Evolutionary conservation across 2,113 vertebrate species (phyloP).

Genomic region (Pelobates fuscus): DNA sequence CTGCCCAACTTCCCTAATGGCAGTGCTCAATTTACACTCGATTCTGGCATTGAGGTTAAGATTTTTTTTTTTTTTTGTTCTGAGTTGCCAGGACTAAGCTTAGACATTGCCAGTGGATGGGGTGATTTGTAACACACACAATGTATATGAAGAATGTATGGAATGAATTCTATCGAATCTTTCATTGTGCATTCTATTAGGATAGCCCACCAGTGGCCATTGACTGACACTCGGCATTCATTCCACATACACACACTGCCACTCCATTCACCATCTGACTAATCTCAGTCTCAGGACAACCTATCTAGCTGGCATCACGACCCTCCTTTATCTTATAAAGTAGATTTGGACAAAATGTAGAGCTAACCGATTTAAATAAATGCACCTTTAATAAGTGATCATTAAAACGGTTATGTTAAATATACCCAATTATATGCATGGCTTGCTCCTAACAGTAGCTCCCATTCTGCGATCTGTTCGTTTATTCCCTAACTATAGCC

Average conservation of each 20-base stretch:
- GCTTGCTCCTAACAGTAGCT: conserved; percentile 74
- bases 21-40: too few relatives aligned
- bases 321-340: conserved; percentile 63
- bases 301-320: conserved; percentile 70
- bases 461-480: conserved; percentile 76
- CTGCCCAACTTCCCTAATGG: too few relatives aligned
- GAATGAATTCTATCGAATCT: too few relatives aligned
- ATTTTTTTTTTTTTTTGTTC: too few relatives aligned
- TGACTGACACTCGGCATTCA: too few relatives aligned
- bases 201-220: too few relatives aligned
- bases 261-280: conserved; percentile 56
- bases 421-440: conserved; percentile 82
- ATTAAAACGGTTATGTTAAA: conserved; percentile 82
- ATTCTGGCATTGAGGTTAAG: too few relatives aligned
- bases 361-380: conserved; percentile 77
- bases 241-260: conserved; percentile 36
- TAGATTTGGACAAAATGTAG: conserved; percentile 74
- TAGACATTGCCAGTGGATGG: too few relatives aligned
- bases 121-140: too few relatives aligned
- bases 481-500: conserved; percentile 73
- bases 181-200: too few relatives aligned
- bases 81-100: too few relatives aligned
- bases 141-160: too few relatives aligned
- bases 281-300: conserved; percentile 51
- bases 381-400: conserved; percentile 79